Evolutionary conservation across 2,888 invertebrate species (phyloP), one percentile per base, ranked within the genome.

Genomic region (Hanleya hanleyi): DNA sequence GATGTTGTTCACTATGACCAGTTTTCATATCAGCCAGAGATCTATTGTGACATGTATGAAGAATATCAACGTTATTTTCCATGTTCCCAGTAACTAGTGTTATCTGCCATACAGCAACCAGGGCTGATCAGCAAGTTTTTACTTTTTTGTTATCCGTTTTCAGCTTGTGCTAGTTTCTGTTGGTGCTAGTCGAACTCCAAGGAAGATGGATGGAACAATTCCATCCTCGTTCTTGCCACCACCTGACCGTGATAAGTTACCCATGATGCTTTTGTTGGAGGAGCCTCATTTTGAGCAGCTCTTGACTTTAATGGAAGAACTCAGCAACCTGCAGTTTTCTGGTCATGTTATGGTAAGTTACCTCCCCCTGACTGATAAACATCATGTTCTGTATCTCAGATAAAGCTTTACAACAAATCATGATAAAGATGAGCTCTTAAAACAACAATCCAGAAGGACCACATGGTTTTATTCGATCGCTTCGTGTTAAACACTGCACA

Each of bases 271-370:
- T 22, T 92, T 98, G 7, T 92, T 97, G 41, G 94, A 95, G 88
- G 95, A 96, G 12, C 94, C 94, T 68, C 96, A 97, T 92, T 97
- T 97, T 91, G 95, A 96, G 87, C 96, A 97, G 82, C 93, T 98
- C 1, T 97, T 97, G 91, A 94, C 94, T 41, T 92, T 97, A 50
- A 96, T 97, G 95, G 95, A 97, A 88, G 96, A 95, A 0, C 92
- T 98, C 29, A 96, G 96, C 64, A 94, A 95, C 83, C 95, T 97
- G 94, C 95, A 95, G 88, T 94, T 95, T 22, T 93, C 94, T 0
- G 93, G 84, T 18, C 72, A 79, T 6, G 73, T 76, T 57, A 81
- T 85, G 80, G 85, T 85, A 69, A 77, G 77, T 71, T 5, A 3
- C 32, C 51, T 47, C 47, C 3, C 47, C 22, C 47, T n/a, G n/a